Evolutionary conservation across 1,140 invertebrate genomes (phyloP).

Genomic region (Sycobia sp.): DNA sequence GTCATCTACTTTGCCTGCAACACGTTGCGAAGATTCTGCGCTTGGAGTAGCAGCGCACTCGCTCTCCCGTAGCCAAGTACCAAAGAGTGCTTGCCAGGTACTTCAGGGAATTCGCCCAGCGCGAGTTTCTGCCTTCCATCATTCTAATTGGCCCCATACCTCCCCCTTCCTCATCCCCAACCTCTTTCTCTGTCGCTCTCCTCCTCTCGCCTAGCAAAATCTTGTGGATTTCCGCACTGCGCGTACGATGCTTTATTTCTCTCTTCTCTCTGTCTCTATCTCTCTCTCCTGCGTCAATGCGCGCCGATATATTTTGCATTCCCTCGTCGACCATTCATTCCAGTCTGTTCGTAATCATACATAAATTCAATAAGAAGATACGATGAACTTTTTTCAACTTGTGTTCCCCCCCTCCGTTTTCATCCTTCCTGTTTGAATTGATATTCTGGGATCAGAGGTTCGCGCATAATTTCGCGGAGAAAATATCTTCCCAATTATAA

Average conservation of each 20-base stretch:
- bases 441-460: too few species aligned
- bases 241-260: background rate
- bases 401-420: background rate
- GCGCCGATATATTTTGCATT: conserved; percentile 18
- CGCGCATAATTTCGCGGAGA: background rate
- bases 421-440: too few species aligned
- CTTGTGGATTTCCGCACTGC: background rate
- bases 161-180: background rate
- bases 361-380: conserved; percentile 13
- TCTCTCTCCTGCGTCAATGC: background rate
- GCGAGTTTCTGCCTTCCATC: conserved; percentile 25
- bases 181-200: conserved; percentile 16
- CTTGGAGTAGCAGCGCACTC: background rate
- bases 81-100: conserved; percentile 19
- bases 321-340: conserved; percentile 1
- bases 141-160: conserved; percentile 26
- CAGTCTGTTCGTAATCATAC: conserved; percentile 4
- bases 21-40: conserved; percentile 13
- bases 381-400: background rate
- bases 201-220: background rate
- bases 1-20: background rate
- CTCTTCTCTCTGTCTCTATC: too few species aligned
- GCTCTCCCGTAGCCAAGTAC: conserved; percentile 10
- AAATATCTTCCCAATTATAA: background rate
- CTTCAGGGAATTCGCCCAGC: conserved; percentile 16